phyloP scores from a whole-genome alignment of 2,888 invertebrate genomes.

The Cenopis cana region DNA sequence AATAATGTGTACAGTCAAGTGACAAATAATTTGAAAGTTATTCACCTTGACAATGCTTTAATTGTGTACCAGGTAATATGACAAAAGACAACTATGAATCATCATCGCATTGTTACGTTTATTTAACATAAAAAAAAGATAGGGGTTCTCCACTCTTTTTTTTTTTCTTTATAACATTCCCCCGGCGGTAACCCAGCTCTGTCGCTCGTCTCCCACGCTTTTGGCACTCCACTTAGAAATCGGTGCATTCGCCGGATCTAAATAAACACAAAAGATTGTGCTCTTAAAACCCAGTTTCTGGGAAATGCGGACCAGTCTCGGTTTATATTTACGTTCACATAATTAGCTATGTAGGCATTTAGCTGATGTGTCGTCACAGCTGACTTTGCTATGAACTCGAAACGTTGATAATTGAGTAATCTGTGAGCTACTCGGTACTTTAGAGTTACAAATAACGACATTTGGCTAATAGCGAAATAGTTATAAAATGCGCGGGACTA shows the following conservation, averaged over 20 bases:
- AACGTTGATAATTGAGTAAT: conserved; percentile 28
- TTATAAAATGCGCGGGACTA: conserved; percentile 14
- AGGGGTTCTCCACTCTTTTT: background rate
- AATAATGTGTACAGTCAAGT: no score
- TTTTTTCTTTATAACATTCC: conserved; percentile 53
- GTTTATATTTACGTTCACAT: conserved; percentile 50
- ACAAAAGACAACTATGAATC: background rate
- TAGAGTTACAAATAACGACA: background rate
- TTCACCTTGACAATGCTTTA: background rate
- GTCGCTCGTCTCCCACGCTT: conserved; percentile 71
- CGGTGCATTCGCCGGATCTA: conserved; percentile 75
- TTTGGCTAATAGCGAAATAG: conserved; percentile 15
- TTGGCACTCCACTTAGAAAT: conserved; percentile 73
- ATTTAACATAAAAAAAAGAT: background rate
- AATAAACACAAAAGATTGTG: conserved; percentile 75
- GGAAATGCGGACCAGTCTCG: conserved; percentile 62
- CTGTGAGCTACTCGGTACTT: conserved; percentile 12
- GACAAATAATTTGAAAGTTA: no score
- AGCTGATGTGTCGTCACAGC: conserved; percentile 16
- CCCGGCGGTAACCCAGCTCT: conserved; percentile 55
- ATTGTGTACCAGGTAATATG: background rate
- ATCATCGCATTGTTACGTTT: conserved; percentile 1
- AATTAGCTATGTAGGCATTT: conserved; percentile 40
- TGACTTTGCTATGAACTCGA: conserved; percentile 4
- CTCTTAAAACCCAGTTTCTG: conserved; percentile 77